Evolutionary conservation across 2,888 invertebrate genomes (phyloP), one percentile per base, ranked within the genome.

Genomic region (Nysson spinosus): DNA sequence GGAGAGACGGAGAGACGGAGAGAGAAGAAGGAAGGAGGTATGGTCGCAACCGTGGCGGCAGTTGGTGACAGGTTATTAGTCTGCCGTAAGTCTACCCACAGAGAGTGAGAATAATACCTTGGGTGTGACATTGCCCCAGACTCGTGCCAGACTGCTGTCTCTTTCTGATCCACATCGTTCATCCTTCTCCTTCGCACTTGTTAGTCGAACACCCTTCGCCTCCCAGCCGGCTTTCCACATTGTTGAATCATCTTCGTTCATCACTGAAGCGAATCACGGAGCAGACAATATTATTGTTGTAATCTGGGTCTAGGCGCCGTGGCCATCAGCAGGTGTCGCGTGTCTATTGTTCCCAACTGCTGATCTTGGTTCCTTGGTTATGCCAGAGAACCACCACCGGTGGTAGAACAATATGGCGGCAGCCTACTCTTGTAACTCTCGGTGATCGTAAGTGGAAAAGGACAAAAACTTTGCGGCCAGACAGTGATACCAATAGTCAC

Each of bases 51-150:
- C 70, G 72, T 49, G 60, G 70, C 60, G 57, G 63, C 67, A 68
- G 74, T 71, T 69, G 75, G 69, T 79, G 77, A 79, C 78, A 72
- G 72, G 81, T 82, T 82, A 83, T 82, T 83, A 83, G 83, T 83
- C 83, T 82, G 72, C 69, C 78, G 80, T 73, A 77, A 73, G 83
- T 82, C 82, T 83, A 77, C 77, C 70, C 63, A 60, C 67, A 70
- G 73, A 75, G 74, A 76, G 75, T 60, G 80, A 83, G 81, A 79
- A 83, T 82, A 82, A 82, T 83, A 78, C 82, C 72, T 72, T 79
- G 81, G 81, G 78, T 83, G 82, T 83, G 83, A 82, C 83, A 83
- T 82, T 83, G 83, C 81, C 82, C 83, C 78, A 81, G 75, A 78
- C 79, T 79, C 76, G 79, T 79, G 80, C 72, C 78, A 74, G 75